These are phyloP conservation scores for Crotophaga sulcirostris DNA, from an alignment of 2,113 vertebrate genomes.

Conservation along the genomic window DNA sequence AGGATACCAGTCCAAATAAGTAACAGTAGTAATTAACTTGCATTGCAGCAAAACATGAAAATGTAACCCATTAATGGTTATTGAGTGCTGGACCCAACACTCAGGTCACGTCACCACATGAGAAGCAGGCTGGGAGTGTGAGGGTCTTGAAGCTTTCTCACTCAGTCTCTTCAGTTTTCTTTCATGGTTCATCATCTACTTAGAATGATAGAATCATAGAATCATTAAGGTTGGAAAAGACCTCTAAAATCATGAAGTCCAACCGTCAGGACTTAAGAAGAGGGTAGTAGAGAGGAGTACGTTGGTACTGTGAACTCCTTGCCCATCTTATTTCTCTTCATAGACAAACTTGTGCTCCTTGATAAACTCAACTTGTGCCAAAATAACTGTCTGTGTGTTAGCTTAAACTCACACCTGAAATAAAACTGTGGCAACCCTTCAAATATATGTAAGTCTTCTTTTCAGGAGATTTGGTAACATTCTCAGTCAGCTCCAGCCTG, in stretches of 20 bases:
- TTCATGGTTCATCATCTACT: not conserved
- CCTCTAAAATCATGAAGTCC: too few species aligned
- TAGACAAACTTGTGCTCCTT: not conserved
- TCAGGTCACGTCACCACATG: rapidly evolving
- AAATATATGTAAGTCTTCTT: not conserved
- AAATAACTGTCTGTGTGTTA: not conserved
- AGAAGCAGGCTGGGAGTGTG: not conserved
- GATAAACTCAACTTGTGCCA: not conserved
- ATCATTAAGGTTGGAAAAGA: too few species aligned
- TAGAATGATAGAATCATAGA: too few species aligned
- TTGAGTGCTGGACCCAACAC: not conserved
- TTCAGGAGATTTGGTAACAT: not conserved
- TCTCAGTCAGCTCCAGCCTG: not conserved
- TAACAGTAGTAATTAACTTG: not conserved
- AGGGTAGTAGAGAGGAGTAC: not conserved
- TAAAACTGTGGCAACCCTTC: not conserved
- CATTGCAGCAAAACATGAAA: not conserved
- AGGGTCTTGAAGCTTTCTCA: not conserved
- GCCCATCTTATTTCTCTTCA: not conserved
- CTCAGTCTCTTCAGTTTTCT: not conserved
- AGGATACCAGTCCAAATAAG: not conserved
- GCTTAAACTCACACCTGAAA: not conserved
- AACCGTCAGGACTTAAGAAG: not conserved
- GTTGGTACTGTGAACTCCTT: not conserved
- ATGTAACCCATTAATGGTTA: not conserved